Evolutionary conservation across 2,797 vertebrate species (phyloP), one percentile per base, ranked within the genome.

Genomic region (Chiroxiphia lanceolata): DNA sequence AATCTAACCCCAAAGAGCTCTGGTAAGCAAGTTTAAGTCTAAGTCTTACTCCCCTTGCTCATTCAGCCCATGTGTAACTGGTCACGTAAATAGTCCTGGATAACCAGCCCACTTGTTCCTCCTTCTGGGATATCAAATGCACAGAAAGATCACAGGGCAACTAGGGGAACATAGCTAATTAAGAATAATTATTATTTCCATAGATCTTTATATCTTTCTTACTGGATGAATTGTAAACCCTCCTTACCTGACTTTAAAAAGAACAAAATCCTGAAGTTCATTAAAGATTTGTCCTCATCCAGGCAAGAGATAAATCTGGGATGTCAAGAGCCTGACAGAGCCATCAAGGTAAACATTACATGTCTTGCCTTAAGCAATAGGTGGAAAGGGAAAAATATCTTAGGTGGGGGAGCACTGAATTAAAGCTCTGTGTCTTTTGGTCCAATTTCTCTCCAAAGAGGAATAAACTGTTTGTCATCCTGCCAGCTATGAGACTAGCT

Each of bases 391-490:
- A 88, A 89, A 94, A 89, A 83, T 42, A 53, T 70, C 81, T 67
- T 93, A 93, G 81, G 90, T 93, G 83, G 48, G 59, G 51, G 77
- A 86, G 67, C 1, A 13, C 70, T 89, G 88, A 94, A 93, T 67
- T 93, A 86, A 94, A 91, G 51, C 67, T 84, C 80, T 40, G 8
- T 74, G 78, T 90, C 68, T 93, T 95, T 85, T 59, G 77, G 86
- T 92, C 90, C 22, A 1, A 83, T 90, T 91, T 95, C 90, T 85
- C 95, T 95, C 93, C 71, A 68, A 94, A 80, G 85, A 96, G 81
- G 90, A 92, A 95, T 93, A 93, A 96, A 95, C 64, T 93, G 90
- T 94, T 96, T 95, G 96, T 95, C 95, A 94, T 60, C 33, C 83
- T 92, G 96, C 96, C 96, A 96, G 90, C 90, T 89, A 84, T 31